These are phyloP conservation scores for Trachurus trachurus DNA, from an alignment of 2,797 vertebrate species.

Conservation along the genomic window DNA sequence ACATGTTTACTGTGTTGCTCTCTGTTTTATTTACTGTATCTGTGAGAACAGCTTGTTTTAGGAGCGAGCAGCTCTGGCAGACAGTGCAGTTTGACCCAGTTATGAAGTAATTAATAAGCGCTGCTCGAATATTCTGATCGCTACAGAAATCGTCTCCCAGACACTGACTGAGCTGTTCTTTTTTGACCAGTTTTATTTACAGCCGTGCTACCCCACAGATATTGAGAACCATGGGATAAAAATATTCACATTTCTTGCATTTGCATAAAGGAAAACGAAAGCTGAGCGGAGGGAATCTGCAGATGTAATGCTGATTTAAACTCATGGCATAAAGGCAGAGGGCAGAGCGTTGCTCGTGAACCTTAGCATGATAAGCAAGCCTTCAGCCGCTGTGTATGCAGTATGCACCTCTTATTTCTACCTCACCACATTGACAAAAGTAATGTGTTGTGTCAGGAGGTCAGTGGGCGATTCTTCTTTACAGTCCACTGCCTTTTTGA, in stretches of 20 bases:
- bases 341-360: constrained; percentile 4
- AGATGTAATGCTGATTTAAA: constrained; percentile 7
- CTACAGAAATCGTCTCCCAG: constrained; percentile 30
- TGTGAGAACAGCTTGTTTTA: constrained; percentile 48
- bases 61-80: constrained; percentile 17
- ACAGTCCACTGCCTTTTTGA: constrained; percentile 20
- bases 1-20: constrained; percentile 18
- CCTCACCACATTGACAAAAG: constrained; percentile 29
- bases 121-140: constrained; percentile 17
- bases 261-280: not conserved
- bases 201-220: not conserved
- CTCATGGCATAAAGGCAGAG: not conserved
- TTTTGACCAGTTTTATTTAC: not conserved
- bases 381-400: constrained; percentile 7
- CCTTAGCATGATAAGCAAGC: constrained; percentile 5
- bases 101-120: constrained; percentile 24
- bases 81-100: constrained; percentile 44
- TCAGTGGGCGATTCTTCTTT: constrained; percentile 14
- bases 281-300: not conserved
- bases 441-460: constrained; percentile 41
- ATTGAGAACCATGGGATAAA: not conserved
- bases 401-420: not conserved
- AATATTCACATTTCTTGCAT: not conserved
- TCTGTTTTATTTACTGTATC: constrained; percentile 45
- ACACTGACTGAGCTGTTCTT: not conserved